Percentiles rank a stretch among this genome's conserved stretches.
phyloP scores from a whole-genome alignment of 2,113 vertebrate genomes.

The Ia io region DNA sequence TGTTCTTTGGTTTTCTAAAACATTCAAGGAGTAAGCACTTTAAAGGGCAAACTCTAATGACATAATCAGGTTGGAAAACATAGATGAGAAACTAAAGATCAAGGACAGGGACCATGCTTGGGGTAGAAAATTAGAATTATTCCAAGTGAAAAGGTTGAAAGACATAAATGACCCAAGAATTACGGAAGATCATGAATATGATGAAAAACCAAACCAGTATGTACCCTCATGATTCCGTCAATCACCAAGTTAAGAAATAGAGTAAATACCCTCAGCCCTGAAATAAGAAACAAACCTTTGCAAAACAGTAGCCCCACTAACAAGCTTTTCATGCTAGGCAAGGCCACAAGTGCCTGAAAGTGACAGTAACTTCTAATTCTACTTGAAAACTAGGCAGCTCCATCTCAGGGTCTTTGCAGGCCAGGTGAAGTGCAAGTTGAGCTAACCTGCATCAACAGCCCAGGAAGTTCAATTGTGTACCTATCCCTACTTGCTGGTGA shows the following conservation, averaged over 20 bases:
- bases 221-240: background rate
- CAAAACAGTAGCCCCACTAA: background rate
- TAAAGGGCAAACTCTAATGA: background rate
- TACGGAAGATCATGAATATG: background rate
- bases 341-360: background rate
- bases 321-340: background rate
- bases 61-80: background rate
- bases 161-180: background rate
- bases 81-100: background rate
- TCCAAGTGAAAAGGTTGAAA: background rate
- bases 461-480: background rate
- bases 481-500: background rate
- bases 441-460: background rate
- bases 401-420: background rate
- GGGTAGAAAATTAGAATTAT: background rate
- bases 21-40: background rate
- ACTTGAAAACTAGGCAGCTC: background rate
- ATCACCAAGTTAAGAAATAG: background rate
- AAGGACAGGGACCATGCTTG: background rate
- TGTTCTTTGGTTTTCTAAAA: background rate
- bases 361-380: background rate
- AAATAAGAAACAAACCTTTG: background rate
- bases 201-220: background rate
- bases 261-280: background rate
- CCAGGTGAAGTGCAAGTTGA: background rate